phyloP scores from a whole-genome alignment of 2,888 invertebrate genomes.

The Candidula unifasciata region DNA sequence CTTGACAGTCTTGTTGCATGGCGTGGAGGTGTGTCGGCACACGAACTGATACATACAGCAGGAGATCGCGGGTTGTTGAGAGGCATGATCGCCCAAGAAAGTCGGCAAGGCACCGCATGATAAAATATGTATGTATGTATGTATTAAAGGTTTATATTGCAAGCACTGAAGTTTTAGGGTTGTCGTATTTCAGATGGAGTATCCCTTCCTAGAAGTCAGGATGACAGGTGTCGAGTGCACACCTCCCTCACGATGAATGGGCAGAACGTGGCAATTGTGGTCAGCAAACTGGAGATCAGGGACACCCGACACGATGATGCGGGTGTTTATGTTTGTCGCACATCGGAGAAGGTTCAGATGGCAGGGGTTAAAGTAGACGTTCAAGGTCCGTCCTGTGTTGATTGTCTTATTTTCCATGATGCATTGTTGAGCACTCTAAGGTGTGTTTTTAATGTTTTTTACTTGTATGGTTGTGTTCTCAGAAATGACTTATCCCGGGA shows the following conservation, averaged over 20 bases:
- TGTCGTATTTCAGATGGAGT: conserved; percentile 50
- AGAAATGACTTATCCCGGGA: no score
- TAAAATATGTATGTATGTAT: no score
- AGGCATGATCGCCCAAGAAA: no score
- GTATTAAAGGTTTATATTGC: neutral
- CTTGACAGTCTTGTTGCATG: no score
- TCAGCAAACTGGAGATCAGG: conserved; percentile 59
- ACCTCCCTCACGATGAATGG: conserved; percentile 56
- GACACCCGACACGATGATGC: conserved; percentile 57
- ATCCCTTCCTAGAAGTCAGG: conserved; percentile 48
- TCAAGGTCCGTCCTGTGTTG: conserved; percentile 26
- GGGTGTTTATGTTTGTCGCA: conserved; percentile 62
- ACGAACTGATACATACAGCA: no score
- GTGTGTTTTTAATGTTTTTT: no score
- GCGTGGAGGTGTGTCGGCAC: no score
- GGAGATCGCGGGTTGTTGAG: no score
- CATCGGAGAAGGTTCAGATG: conserved; percentile 58
- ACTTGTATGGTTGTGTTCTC: no score
- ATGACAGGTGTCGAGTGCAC: conserved; percentile 54
- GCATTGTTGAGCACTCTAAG: no score
- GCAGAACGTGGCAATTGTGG: conserved; percentile 53
- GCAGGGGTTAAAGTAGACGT: conserved; percentile 58
- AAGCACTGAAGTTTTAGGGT: neutral
- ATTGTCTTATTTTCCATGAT: no score
- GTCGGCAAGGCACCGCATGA: no score